phyloP scores from a whole-genome alignment of 2,113 vertebrate genomes.

The Esox niger region DNA sequence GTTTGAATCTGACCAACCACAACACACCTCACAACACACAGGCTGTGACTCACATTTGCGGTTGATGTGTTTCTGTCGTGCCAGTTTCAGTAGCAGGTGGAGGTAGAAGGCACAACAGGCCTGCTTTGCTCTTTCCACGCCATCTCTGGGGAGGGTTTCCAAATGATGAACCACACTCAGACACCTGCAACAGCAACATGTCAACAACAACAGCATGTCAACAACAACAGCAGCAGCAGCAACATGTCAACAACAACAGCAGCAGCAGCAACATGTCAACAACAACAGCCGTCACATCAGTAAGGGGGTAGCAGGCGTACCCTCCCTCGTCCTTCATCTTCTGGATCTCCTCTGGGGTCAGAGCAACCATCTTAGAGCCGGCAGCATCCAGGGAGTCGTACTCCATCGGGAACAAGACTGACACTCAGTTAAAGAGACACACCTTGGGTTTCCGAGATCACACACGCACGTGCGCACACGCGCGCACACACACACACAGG shows the following conservation, averaged over 20 bases:
- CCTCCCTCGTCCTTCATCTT: conserved; percentile 75
- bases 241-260: not conserved
- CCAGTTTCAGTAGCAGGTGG: conserved; percentile 79
- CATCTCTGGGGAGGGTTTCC: conserved; percentile 68
- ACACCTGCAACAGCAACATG: conserved; percentile 36
- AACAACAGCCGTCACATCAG: no score
- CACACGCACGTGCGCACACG: not conserved
- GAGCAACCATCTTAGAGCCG: conserved; percentile 70
- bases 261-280: not conserved
- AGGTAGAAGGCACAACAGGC: conserved; percentile 84
- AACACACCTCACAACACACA: no score
- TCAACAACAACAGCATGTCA: not conserved
- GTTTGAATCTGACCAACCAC: no score
- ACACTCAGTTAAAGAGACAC: conserved; percentile 58
- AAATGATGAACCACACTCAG: conserved; percentile 77
- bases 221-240: not conserved
- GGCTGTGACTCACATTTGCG: conserved; percentile 79
- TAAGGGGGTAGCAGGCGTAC: conserved; percentile 56
- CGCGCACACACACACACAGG: not conserved
- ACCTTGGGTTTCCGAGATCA: not conserved
- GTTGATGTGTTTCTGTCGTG: conserved; percentile 66
- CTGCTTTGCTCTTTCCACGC: conserved; percentile 68
- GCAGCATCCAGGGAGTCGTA: conserved; percentile 74
- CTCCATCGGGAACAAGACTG: conserved; percentile 82
- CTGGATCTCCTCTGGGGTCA: conserved; percentile 74